Evolutionary conservation across 2,888 invertebrate genomes (phyloP).

Genomic region (Tricholauxania praeusta): DNA sequence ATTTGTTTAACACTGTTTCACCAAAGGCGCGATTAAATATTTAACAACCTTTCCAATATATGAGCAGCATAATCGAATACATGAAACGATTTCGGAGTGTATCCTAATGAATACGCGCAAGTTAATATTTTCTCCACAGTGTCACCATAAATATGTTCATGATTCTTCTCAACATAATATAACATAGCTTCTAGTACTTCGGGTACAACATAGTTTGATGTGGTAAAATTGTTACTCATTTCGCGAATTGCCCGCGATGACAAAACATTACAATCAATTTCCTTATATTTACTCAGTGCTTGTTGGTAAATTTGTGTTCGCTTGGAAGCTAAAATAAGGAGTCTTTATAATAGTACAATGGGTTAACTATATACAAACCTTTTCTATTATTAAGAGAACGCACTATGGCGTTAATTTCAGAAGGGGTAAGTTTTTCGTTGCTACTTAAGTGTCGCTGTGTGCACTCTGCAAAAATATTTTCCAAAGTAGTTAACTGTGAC

Average conservation of each 20-base stretch:
- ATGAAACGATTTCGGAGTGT: slow-evolving; percentile 67
- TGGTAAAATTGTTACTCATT: slow-evolving; percentile 65
- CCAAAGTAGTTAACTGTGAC: slow-evolving; percentile 58
- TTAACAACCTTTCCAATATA: slow-evolving; percentile 68
- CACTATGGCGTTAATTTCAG: slow-evolving; percentile 61
- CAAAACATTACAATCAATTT: slow-evolving; percentile 57
- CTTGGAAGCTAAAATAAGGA: slow-evolving; percentile 59
- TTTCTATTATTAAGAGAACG: slow-evolving; percentile 61
- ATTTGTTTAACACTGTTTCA: slow-evolving; percentile 5
- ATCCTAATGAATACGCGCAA: slow-evolving; percentile 70
- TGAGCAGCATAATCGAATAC: slow-evolving; percentile 66
- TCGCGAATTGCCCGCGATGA: slow-evolving; percentile 69
- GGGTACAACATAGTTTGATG: slow-evolving; percentile 67
- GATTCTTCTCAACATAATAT: slow-evolving; percentile 67
- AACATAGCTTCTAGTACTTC: slow-evolving; percentile 69
- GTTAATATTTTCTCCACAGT: slow-evolving; percentile 70
- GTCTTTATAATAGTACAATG: slow-evolving; percentile 1
- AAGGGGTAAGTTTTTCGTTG: slow-evolving; percentile 50
- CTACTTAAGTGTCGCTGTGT: slow-evolving; percentile 59
- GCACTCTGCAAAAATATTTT: slow-evolving; percentile 61
- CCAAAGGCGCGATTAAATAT: neutral
- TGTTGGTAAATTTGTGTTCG: slow-evolving; percentile 62
- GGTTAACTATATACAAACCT: slow-evolving; percentile 49
- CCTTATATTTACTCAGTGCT: slow-evolving; percentile 65
- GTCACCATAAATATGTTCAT: slow-evolving; percentile 68